These are phyloP conservation scores for Spermophilus dauricus DNA, from an alignment of 2,113 vertebrate species.

Conservation along the genomic window DNA sequence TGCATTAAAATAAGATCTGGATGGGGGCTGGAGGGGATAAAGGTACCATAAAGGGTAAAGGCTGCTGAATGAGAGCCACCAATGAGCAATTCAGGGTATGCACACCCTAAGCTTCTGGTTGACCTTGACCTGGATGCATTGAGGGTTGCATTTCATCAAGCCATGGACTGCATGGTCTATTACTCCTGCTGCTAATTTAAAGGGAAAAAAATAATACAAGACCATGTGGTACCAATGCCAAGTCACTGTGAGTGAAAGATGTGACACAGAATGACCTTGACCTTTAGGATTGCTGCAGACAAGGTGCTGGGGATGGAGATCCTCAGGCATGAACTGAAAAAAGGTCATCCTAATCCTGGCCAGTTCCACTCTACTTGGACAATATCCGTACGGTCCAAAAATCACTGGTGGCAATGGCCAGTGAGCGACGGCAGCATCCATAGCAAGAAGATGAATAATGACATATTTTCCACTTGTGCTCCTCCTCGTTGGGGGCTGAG, in stretches of 20 bases:
- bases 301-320: neutral
- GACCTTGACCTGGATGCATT: neutral
- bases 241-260: neutral
- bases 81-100: neutral
- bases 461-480: slow-evolving; percentile 61
- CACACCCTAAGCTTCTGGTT: accelerated
- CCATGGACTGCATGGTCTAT: accelerated
- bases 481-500: slow-evolving; percentile 69
- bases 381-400: accelerated
- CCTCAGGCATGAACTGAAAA: neutral
- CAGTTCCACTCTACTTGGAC: neutral
- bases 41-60: neutral
- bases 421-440: neutral
- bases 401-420: neutral
- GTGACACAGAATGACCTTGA: neutral
- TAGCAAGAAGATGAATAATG: slow-evolving; percentile 81
- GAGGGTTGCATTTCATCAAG: neutral
- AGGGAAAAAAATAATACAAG: neutral
- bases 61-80: neutral
- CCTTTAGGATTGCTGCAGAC: neutral
- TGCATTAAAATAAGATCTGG: neutral
- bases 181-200: neutral
- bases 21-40: neutral
- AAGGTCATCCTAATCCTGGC: slow-evolving; percentile 55
- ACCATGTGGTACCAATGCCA: neutral